These are phyloP conservation scores for Papilio polyxenes DNA, from an alignment of 1,140 invertebrate species.

Conservation along the genomic window DNA sequence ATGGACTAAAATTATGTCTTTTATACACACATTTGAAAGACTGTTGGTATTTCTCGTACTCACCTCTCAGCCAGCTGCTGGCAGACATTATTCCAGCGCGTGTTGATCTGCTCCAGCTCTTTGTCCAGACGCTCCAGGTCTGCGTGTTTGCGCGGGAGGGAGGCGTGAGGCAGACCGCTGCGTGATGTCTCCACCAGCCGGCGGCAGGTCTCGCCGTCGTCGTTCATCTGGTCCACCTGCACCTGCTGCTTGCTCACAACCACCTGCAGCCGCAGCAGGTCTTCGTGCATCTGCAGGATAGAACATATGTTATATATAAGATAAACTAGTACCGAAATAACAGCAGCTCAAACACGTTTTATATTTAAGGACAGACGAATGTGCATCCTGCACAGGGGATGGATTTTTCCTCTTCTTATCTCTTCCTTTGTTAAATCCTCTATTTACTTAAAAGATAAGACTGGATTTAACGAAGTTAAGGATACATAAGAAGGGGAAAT, in stretches of 20 bases:
- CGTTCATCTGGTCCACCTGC: conserved; percentile 93
- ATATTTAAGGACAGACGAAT: no score
- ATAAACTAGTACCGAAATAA: no score
- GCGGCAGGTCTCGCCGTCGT: conserved; percentile 92
- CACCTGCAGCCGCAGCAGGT: conserved; percentile 89
- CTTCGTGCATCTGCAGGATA: conserved; percentile 83
- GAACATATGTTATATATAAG: not conserved
- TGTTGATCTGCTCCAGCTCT: conserved; percentile 93
- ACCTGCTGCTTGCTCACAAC: conserved; percentile 91
- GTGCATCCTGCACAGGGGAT: no score
- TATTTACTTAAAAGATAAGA: no score
- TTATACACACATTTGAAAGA: no score
- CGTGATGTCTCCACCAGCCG: conserved; percentile 93
- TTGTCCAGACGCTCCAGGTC: conserved; percentile 97
- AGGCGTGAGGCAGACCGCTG: conserved; percentile 79
- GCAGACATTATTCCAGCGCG: conserved; percentile 95
- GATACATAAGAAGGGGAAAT: no score
- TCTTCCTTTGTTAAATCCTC: no score
- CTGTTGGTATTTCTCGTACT: not conserved
- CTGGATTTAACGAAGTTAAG: no score
- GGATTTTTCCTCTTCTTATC: no score
- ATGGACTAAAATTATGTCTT: no score
- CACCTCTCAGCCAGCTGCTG: conserved; percentile 94
- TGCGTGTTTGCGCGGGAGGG: conserved; percentile 83
- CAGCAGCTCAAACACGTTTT: not conserved